These are phyloP conservation scores for Andrena fulva DNA, from an alignment of 2,888 invertebrate species.

Conservation along the genomic window DNA sequence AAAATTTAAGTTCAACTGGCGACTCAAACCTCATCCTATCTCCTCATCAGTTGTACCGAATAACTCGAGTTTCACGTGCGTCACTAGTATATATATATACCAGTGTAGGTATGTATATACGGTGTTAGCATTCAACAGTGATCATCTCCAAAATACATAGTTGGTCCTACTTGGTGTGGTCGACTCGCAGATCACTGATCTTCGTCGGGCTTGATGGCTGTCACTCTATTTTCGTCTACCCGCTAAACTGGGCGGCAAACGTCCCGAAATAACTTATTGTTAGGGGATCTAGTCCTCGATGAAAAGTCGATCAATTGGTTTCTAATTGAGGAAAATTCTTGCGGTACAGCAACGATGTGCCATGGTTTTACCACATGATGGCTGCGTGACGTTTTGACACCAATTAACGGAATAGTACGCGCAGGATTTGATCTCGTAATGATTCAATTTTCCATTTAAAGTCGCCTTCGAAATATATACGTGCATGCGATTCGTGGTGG, in stretches of 20 bases:
- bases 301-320: slow-evolving; percentile 53
- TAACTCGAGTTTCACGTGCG: too few relatives aligned
- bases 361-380: slow-evolving; percentile 51
- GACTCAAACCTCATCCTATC: too few relatives aligned
- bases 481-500: neutral
- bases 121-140: too few relatives aligned
- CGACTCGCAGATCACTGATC: slow-evolving; percentile 42
- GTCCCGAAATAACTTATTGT: slow-evolving; percentile 46
- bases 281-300: slow-evolving; percentile 26
- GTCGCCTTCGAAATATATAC: neutral
- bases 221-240: slow-evolving; percentile 46
- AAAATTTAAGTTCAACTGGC: too few relatives aligned
- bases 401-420: slow-evolving; percentile 18
- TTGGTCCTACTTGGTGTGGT: neutral
- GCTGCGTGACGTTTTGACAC: slow-evolving; percentile 41
- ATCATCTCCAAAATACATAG: too few relatives aligned
- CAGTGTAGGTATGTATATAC: too few relatives aligned
- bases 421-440: slow-evolving; percentile 8
- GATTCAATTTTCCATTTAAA: neutral
- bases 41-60: too few relatives aligned
- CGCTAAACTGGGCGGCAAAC: slow-evolving; percentile 29
- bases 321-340: slow-evolving; percentile 61
- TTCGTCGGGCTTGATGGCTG: slow-evolving; percentile 29
- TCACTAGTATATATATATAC: too few relatives aligned
- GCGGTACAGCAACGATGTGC: slow-evolving; percentile 24